phyloP scores from a whole-genome alignment of 2,797 vertebrate species.

The Eleutherodactylus coqui region DNA sequence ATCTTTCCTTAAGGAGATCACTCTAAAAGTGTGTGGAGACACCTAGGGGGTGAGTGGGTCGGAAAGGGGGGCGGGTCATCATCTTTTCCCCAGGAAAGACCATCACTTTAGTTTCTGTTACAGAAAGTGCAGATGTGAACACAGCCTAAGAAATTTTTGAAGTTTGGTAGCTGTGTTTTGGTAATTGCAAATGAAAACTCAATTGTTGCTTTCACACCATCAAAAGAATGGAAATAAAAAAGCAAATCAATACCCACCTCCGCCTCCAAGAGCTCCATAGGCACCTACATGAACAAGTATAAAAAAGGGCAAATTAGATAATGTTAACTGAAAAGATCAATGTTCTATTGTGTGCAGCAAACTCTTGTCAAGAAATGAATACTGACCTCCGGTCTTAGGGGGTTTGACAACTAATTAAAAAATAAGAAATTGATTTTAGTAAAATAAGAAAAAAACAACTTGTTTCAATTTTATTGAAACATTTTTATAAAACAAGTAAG shows the following conservation, averaged over 20 bases:
- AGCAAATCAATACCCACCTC: not conserved
- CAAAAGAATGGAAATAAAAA: not conserved
- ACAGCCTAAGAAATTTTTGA: no score
- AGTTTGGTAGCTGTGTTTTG: no score
- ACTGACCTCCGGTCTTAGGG: constrained; percentile 56
- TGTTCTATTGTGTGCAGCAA: not conserved
- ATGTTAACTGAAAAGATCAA: not conserved
- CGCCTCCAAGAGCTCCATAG: not conserved
- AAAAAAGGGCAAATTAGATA: not conserved
- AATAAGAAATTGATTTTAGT: not conserved
- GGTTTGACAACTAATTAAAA: constrained; percentile 44
- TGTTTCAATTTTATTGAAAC: not conserved
- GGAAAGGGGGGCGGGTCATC: no score
- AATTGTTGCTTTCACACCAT: not conserved
- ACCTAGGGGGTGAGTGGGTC: no score
- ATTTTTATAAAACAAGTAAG: not conserved
- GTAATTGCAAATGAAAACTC: not conserved
- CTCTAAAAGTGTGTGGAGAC: no score
- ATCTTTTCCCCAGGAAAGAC: no score
- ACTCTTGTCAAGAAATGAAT: not conserved
- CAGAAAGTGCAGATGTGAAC: no score
- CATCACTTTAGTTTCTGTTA: no score
- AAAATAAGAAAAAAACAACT: not conserved
- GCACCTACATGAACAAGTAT: no score
- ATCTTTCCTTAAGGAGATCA: no score